phyloP scores from a whole-genome alignment of 1,140 invertebrate species.

The Maconellicoccus hirsutus region DNA sequence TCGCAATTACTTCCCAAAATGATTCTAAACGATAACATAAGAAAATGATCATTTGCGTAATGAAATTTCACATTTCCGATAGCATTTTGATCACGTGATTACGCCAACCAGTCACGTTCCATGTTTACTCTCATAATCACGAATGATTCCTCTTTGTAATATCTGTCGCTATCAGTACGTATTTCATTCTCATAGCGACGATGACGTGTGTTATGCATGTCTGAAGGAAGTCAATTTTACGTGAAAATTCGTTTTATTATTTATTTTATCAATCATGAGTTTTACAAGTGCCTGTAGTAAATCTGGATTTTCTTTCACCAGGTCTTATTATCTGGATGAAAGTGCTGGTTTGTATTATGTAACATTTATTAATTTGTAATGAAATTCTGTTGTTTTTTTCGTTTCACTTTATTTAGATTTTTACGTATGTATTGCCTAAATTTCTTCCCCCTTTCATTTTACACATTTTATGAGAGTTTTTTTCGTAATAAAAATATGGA shows the following conservation, averaged over 20 bases:
- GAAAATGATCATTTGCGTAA: background rate
- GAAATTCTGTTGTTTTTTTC: background rate
- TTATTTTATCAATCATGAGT: background rate
- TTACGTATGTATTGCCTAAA: too few species aligned
- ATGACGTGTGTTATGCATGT: background rate
- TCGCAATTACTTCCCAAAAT: background rate
- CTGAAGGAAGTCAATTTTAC: background rate
- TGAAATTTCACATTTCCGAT: background rate
- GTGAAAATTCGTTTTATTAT: background rate
- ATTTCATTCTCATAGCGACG: background rate
- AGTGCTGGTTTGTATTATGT: background rate
- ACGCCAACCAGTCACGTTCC: background rate
- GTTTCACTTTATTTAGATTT: too few species aligned
- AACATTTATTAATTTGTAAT: too few species aligned
- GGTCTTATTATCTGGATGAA: constrained; percentile 15
- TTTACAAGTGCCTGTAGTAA: constrained; percentile 1
- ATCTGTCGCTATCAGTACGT: constrained; percentile 2
- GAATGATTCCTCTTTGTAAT: background rate
- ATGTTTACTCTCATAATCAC: background rate
- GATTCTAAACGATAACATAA: background rate
- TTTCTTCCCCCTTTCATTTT: too few species aligned
- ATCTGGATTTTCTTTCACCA: constrained; percentile 4
- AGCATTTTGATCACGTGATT: background rate
- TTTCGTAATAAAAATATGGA: too few species aligned
- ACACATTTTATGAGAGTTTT: too few species aligned